These are phyloP conservation scores for Chelonoidis abingdonii DNA, from an alignment of 2,113 vertebrate species.

Conservation along the genomic window DNA sequence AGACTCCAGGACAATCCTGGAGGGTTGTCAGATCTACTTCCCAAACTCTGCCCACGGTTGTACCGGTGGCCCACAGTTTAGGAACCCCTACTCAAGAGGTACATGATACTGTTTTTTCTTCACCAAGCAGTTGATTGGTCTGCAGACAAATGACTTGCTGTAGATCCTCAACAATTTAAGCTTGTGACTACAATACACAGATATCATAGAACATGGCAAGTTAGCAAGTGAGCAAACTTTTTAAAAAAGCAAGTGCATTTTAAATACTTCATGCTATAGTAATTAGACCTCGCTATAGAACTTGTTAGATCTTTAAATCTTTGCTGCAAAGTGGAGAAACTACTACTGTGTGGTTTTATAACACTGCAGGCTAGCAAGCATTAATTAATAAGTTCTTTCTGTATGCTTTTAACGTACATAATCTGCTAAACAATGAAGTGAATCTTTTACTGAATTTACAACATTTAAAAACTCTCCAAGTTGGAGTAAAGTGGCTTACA, in stretches of 20 bases:
- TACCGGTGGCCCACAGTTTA: background rate
- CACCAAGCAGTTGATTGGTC: rapidly evolving
- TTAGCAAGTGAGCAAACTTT: background rate
- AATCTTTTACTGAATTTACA: background rate
- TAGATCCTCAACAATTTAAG: background rate
- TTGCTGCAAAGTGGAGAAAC: background rate
- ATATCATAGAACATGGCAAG: background rate
- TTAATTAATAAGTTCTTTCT: background rate
- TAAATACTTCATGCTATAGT: background rate
- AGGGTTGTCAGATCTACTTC: too few species aligned
- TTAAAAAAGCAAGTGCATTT: background rate
- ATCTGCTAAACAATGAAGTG: background rate
- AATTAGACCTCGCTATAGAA: background rate
- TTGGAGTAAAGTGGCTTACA: background rate
- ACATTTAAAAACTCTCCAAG: background rate
- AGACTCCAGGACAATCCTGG: too few species aligned
- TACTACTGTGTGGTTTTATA: background rate
- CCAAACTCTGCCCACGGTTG: background rate
- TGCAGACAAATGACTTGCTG: background rate
- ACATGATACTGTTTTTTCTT: background rate
- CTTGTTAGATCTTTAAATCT: background rate
- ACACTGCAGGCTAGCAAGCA: background rate
- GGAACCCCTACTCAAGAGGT: background rate
- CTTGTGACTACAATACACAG: background rate
- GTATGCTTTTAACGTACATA: rapidly evolving